A percentile compares a stretch with the other conserved stretches of the same genome.
phyloP scores from a whole-genome alignment of 37 sponge, comb jelly and placozoan species.

The Ianthella basta region DNA sequence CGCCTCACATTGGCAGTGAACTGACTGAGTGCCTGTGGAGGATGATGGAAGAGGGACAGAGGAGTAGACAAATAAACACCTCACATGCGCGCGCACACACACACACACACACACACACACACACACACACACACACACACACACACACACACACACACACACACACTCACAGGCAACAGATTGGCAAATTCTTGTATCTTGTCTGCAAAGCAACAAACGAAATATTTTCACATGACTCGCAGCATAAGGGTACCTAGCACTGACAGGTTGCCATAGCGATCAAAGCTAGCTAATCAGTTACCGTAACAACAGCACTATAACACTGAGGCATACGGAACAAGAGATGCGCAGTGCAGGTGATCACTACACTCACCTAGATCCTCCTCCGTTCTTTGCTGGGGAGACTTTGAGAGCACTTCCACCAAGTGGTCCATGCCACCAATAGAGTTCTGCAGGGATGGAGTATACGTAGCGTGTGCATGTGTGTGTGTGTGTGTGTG shows the following conservation, averaged over 20 bases:
- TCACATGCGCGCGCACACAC: conserved; percentile 8
- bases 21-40: conserved; percentile 58
- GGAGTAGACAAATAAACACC: background rate
- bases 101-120: conserved; percentile 35
- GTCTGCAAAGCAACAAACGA: background rate
- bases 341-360: too few relatives aligned
- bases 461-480: background rate
- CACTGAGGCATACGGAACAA: too few relatives aligned
- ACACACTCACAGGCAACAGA: conserved; percentile 19
- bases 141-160: conserved; percentile 37
- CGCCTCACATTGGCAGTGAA: conserved; percentile 69
- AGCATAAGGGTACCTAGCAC: too few relatives aligned
- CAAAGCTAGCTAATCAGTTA: too few relatives aligned
- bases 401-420: conserved; percentile 66
- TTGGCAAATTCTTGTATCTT: conserved; percentile 30
- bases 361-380: conserved; percentile 62
- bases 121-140: conserved; percentile 25
- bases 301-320: too few relatives aligned
- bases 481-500: conserved; percentile 16
- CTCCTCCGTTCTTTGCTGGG: conserved; percentile 63
- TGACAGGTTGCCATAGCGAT: too few relatives aligned
- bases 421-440: conserved; percentile 70
- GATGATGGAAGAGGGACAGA: background rate
- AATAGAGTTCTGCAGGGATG: conserved; percentile 22
- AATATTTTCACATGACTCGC: too few relatives aligned